Conservation (phyloP, 2,113 vertebrate genomes). For the Prietella phreatophila region DNA sequence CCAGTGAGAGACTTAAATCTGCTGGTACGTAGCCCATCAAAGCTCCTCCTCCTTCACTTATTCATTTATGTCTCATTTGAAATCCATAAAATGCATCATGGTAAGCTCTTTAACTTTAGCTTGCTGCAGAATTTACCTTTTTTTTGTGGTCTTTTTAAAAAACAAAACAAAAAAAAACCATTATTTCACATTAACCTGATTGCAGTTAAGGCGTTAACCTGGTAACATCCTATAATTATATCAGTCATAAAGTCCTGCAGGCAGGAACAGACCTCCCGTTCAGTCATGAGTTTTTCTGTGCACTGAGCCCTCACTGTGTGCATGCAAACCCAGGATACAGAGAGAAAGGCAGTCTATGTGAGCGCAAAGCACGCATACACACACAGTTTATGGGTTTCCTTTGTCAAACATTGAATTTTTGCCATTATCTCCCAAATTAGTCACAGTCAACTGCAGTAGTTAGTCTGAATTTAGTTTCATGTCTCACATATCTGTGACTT, state of each 20-base stretch:
- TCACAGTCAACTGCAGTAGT: background rate
- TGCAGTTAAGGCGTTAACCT: constrained; percentile 43
- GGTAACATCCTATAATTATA: constrained; percentile 24
- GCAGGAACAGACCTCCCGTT: constrained; percentile 36
- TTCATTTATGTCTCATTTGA: background rate
- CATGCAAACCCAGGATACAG: background rate
- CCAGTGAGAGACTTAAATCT: constrained; percentile 73
- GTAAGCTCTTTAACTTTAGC: background rate
- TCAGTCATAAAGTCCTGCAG: constrained; percentile 30
- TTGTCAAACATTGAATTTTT: constrained; percentile 6
- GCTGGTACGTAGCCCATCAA: constrained; percentile 64
- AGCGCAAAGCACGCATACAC: background rate
- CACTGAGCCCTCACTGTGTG: constrained; percentile 41
- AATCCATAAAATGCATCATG: background rate
- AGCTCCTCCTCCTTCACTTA: background rate
- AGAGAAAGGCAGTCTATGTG: constrained; percentile 44
- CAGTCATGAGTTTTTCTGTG: constrained; percentile 43
- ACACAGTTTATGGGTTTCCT: background rate
- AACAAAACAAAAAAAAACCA: too few relatives aligned
- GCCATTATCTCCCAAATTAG: background rate
- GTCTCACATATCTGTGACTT: background rate
- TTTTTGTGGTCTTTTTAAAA: too few relatives aligned
- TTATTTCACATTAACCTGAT: background rate
- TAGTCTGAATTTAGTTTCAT: background rate
- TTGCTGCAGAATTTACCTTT: background rate